Percentiles rank a stretch among this genome's conserved stretches.
Evolutionary conservation across 1,140 invertebrate species (phyloP).

Genomic region (Araneus ventricosus): DNA sequence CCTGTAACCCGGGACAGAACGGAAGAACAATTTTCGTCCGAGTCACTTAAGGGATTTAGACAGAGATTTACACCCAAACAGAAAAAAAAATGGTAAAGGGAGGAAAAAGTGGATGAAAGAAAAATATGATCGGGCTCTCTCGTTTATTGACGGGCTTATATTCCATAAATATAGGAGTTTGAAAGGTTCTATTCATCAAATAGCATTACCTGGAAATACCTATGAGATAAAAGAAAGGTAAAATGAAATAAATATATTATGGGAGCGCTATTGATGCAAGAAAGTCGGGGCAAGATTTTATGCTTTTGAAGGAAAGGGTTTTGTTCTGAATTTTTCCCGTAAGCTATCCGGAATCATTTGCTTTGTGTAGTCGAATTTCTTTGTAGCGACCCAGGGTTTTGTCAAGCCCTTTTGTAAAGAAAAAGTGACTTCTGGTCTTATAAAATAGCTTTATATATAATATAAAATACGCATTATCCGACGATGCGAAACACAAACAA

Average conservation of each 20-base stretch:
- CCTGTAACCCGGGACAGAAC: slow-evolving; percentile 38
- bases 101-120: background rate
- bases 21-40: slow-evolving; percentile 62
- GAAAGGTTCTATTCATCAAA: slow-evolving; percentile 63
- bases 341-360: too few species aligned
- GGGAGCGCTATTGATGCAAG: background rate
- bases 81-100: background rate
- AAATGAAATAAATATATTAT: slow-evolving; percentile 47
- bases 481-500: too few species aligned
- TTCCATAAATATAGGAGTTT: slow-evolving; percentile 66
- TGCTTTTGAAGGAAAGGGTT: background rate
- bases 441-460: too few species aligned
- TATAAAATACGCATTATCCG: too few species aligned
- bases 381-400: too few species aligned
- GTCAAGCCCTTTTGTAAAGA: too few species aligned
- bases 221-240: slow-evolving; percentile 22
- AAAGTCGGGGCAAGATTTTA: slow-evolving; percentile 1
- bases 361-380: too few species aligned
- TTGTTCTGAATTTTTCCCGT: background rate
- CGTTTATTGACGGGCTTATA: slow-evolving; percentile 62
- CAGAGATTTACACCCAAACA: slow-evolving; percentile 60
- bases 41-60: slow-evolving; percentile 61
- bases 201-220: slow-evolving; percentile 49
- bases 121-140: slow-evolving; percentile 13
- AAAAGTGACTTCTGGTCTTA: too few species aligned